Base-by-base conservation (phyloP, 2,888 invertebrate genomes). In the Pristionchus maxplancki region DNA sequence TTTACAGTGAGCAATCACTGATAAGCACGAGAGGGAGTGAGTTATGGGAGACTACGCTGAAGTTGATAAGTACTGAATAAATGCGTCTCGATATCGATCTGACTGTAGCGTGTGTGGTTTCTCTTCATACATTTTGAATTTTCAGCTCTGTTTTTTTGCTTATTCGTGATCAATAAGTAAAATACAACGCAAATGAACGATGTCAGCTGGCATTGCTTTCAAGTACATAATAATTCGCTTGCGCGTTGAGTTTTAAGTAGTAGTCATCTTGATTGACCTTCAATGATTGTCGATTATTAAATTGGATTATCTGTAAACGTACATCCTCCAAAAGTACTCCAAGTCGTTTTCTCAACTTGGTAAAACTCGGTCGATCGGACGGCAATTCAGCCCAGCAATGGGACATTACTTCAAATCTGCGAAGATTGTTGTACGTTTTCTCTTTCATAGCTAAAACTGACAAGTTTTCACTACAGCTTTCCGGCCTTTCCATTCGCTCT, bases 231-330 rank as follows among this genome's bases (percentile, higher is more conserved):
- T 48, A 48, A 48, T 48, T 48, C 20, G n/a, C 17, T 31, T 48
- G n/a, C 20, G n/a, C 28, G 13, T 81, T 31, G 15, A 48, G 81
- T 37, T 81, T 81, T 17, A 81, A 11, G n/a, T 81, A 81, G 81
- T 81, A 81, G 28, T 81, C 48, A 48, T 81, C 81, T 31, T 44
- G 48, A 9, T 44, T 48, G 15, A 81, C 28, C 81, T 81, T 48
- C 8, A 81, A 81, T 31, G 8, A 1, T 1, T 1, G 8, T 58
- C 8, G 28, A 28, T 0, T 28, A 28, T 28, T 62, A 6, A 28
- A 62, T 28, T 1, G 6, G n/a, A 8, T 62, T 62, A n/a, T 28
- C 3, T 28, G 28, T 5, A 24, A 58, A 34, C 37, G 37, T 13
- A 40, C 71, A 1, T 74, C 40, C 20, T 74, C 71, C 24, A 74